Evolutionary conservation across 1,140 invertebrate species (phyloP).

Genomic region (Drosophila nebulosa): DNA sequence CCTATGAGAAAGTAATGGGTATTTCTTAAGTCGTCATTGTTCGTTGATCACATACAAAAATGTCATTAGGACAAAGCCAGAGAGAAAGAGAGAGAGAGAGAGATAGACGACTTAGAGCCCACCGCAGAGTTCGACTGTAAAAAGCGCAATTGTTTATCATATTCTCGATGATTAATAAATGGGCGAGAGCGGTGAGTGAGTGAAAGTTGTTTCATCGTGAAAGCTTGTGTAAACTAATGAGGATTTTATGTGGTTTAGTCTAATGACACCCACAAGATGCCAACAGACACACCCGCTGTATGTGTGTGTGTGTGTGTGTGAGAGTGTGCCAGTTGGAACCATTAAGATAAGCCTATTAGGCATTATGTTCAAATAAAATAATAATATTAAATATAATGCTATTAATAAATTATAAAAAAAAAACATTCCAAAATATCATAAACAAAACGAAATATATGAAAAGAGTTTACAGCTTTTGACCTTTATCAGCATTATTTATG

Average conservation of each 20-base stretch:
- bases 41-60: slow-evolving; percentile 28
- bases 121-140: neutral
- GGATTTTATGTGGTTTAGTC: slow-evolving; percentile 61
- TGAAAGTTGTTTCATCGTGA: slow-evolving; percentile 57
- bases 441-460: neutral
- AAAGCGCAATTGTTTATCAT: slow-evolving; percentile 31
- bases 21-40: slow-evolving; percentile 25
- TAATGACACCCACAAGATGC: slow-evolving; percentile 32
- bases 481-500: neutral
- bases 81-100: too few species aligned
- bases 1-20: too few species aligned
- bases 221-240: slow-evolving; percentile 62
- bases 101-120: too few species aligned
- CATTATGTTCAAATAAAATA: slow-evolving; percentile 3
- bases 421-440: neutral
- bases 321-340: neutral
- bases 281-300: neutral
- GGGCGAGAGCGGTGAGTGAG: slow-evolving; percentile 26
- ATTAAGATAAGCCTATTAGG: slow-evolving; percentile 26
- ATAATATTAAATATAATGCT: slow-evolving; percentile 12
- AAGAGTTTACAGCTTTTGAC: neutral
- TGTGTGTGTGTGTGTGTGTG: too few species aligned
- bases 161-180: slow-evolving; percentile 50
- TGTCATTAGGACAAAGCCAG: slow-evolving; percentile 54
- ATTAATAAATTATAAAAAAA: slow-evolving; percentile 1